Conservation (phyloP, 2,113 vertebrate genomes). For the Turnix velox region DNA sequence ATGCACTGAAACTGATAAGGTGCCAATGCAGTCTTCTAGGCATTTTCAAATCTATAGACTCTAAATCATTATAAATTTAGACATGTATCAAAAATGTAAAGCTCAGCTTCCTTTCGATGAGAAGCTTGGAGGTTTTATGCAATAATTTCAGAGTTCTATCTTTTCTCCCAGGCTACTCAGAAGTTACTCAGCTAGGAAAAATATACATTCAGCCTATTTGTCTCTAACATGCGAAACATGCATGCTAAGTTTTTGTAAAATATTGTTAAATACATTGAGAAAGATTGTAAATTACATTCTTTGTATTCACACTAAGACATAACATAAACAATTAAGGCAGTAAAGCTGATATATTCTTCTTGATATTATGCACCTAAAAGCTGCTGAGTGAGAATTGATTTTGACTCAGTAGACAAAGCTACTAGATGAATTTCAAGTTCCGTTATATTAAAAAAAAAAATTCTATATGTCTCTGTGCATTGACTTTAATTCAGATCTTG, state of each 20-base stretch:
- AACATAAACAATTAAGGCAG: background rate
- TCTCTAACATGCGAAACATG: background rate
- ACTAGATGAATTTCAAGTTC: background rate
- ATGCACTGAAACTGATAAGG: constrained; percentile 21
- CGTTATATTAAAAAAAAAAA: background rate
- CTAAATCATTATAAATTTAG: background rate
- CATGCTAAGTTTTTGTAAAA: background rate
- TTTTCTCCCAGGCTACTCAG: background rate
- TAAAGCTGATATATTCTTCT: background rate
- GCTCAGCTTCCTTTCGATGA: background rate
- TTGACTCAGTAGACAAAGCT: background rate
- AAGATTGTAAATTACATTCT: background rate
- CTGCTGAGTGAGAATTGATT: background rate
- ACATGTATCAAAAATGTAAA: background rate
- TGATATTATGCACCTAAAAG: background rate
- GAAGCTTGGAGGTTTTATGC: background rate
- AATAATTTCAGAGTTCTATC: background rate
- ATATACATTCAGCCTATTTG: background rate
- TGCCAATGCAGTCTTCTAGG: constrained; percentile 26
- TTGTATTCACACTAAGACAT: background rate
- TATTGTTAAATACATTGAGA: background rate
- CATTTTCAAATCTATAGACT: background rate
- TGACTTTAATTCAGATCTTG: background rate
- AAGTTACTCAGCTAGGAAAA: background rate
- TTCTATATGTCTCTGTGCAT: background rate